Evolutionary conservation across 2,113 vertebrate genomes (phyloP).

Genomic region (Mellivora capensis): DNA sequence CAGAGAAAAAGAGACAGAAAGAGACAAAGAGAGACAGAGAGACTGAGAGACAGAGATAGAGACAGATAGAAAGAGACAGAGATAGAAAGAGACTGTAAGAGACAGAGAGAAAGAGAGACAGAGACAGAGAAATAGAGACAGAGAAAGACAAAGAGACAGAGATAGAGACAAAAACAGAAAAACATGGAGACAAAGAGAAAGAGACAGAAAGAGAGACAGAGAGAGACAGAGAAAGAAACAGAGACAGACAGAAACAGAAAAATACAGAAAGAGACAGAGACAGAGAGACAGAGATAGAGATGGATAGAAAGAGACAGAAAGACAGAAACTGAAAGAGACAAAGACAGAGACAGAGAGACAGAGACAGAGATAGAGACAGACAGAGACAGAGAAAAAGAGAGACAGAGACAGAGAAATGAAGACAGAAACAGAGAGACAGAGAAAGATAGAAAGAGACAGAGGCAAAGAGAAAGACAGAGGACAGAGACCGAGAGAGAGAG

Average conservation of each 20-base stretch:
- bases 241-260: neutral
- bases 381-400: neutral
- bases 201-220: neutral
- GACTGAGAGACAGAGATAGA: too few species aligned
- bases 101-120: too few species aligned
- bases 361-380: neutral
- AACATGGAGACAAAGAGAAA: neutral
- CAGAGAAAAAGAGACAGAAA: too few species aligned
- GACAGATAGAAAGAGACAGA: neutral
- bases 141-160: too few species aligned
- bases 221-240: neutral
- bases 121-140: too few species aligned
- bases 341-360: neutral
- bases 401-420: too few species aligned
- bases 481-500: neutral
- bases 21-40: too few species aligned
- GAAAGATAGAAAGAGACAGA: neutral
- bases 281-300: neutral
- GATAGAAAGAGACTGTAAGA: too few species aligned
- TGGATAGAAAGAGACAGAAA: too few species aligned
- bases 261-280: neutral
- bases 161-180: too few species aligned
- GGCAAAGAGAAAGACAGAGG: neutral
- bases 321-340: neutral
- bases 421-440: neutral